Percentiles rank a stretch among this genome's conserved stretches.
phyloP scores from a whole-genome alignment of 2,797 vertebrate genomes.

The Mastacembelus armatus region DNA sequence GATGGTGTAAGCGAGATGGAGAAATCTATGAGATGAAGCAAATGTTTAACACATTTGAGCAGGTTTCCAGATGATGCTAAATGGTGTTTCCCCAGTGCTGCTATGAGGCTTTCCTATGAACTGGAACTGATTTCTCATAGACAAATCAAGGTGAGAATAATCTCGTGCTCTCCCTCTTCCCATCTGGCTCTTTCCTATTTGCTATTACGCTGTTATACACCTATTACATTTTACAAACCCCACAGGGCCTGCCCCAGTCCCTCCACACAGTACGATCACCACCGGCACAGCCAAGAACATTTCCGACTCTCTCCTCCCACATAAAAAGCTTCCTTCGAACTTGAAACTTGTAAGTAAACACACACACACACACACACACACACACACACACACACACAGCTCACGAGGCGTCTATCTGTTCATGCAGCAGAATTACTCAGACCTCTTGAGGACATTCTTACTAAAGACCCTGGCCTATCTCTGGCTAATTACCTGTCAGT shows the following conservation, averaged over 20 bases:
- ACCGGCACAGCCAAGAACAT: constrained; percentile 53
- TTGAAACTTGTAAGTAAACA: constrained; percentile 47
- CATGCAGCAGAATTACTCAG: constrained; percentile 44
- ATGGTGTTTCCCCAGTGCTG: constrained; percentile 54
- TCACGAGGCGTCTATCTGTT: constrained; percentile 33
- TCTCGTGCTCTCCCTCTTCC: neutral
- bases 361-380: constrained; percentile 22
- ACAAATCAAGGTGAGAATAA: constrained; percentile 52
- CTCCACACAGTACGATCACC: constrained; percentile 55
- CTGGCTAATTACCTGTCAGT: constrained; percentile 68
- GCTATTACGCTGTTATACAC: constrained; percentile 51
- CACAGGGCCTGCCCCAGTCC: constrained; percentile 31
- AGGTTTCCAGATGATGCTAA: constrained; percentile 37
- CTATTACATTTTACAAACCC: constrained; percentile 62
- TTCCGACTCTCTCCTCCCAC: constrained; percentile 58
- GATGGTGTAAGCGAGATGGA: constrained; percentile 35
- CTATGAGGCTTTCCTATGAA: constrained; percentile 58
- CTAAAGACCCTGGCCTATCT: constrained; percentile 58
- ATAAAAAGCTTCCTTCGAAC: constrained; percentile 50
- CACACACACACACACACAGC: constrained; percentile 25
- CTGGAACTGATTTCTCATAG: constrained; percentile 32
- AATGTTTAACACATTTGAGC: constrained; percentile 57
- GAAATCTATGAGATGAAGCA: constrained; percentile 24
- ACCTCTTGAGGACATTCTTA: constrained; percentile 37
- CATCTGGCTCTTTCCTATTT: constrained; percentile 9